phyloP scores from a whole-genome alignment of 1,140 invertebrate species.

The Anthonomus grandis region DNA sequence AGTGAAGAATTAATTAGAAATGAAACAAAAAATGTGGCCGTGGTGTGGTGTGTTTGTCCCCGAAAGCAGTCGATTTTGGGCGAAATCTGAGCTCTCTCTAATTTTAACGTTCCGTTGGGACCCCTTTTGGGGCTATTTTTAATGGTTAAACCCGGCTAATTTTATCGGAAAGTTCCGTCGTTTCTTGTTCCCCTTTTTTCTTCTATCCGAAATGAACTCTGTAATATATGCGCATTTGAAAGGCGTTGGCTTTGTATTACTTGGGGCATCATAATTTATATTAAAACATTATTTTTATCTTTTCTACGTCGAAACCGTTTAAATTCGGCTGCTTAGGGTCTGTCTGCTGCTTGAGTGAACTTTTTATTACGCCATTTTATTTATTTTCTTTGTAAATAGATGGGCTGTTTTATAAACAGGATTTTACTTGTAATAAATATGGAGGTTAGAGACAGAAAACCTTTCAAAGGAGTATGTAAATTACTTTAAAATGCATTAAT shows the following conservation, averaged over 20 bases:
- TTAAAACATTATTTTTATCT: conserved; percentile 18
- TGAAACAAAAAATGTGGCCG: no score
- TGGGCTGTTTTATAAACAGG: no score
- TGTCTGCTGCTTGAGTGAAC: no score
- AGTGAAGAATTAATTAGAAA: conserved; percentile 12
- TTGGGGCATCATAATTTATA: no score
- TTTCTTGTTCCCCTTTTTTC: background rate
- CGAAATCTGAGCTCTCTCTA: conserved; percentile 24
- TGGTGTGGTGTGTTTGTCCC: conserved; percentile 1
- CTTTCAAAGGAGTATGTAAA: no score
- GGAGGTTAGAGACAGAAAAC: no score
- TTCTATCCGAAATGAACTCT: background rate
- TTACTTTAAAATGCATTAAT: no score
- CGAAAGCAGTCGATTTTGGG: conserved; percentile 19
- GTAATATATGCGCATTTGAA: conserved; percentile 10
- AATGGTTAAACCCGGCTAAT: no score
- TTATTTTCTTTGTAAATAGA: no score
- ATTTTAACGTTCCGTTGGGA: conserved; percentile 11
- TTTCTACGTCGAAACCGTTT: conserved; percentile 1
- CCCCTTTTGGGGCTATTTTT: no score
- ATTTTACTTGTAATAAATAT: no score
- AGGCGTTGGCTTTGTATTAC: conserved; percentile 24
- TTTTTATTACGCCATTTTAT: no score
- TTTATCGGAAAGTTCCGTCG: conserved; percentile 4
- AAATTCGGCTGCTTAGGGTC: background rate